phyloP scores from a whole-genome alignment of 2,888 invertebrate genomes.

The Synanthedon myopaeformis region DNA sequence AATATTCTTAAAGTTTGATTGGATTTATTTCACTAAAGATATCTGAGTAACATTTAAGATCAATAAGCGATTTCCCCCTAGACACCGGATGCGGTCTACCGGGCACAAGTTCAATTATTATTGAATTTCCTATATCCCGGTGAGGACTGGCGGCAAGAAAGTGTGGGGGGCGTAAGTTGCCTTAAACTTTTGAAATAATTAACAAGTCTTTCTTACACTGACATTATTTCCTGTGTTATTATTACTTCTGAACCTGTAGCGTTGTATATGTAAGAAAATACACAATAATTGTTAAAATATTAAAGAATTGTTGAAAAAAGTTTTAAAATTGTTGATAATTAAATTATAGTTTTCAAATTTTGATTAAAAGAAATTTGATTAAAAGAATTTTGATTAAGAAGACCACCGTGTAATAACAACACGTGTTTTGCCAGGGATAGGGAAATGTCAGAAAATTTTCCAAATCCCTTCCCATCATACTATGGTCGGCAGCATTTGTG shows the following conservation, averaged over 20 bases:
- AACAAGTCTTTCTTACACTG: neutral
- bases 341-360: no score
- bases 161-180: neutral
- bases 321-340: no score
- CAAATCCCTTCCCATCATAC: no score
- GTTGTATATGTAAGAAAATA: no score
- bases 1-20: neutral
- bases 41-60: constrained; percentile 34
- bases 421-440: no score
- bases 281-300: no score
- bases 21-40: neutral
- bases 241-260: neutral
- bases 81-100: constrained; percentile 55
- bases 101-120: constrained; percentile 57
- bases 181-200: constrained; percentile 8
- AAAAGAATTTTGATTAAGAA: no score
- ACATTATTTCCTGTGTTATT: neutral
- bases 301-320: no score
- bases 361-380: no score
- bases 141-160: constrained; percentile 5
- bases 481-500: no score
- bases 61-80: constrained; percentile 50
- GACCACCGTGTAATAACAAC: no score
- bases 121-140: constrained; percentile 53
- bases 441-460: no score